A percentile compares a stretch with the other conserved stretches of the same genome.
phyloP scores from a whole-genome alignment of 23 tunicate genomes.

The Halocynthia aurantium region DNA sequence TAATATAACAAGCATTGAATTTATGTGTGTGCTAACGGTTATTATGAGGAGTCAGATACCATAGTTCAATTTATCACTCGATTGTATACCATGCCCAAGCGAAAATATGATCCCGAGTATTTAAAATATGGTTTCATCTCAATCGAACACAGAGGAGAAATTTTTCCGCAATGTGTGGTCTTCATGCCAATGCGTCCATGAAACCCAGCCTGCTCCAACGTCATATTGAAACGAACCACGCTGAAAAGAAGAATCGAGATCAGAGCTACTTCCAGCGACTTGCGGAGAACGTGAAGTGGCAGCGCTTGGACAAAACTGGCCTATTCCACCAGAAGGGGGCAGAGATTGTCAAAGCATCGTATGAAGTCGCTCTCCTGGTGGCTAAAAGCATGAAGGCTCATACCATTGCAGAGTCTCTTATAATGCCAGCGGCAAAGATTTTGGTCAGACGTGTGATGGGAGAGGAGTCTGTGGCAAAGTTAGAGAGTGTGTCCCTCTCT shows the following conservation, averaged over 20 bases:
- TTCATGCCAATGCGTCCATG: no score
- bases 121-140: conserved; percentile 31
- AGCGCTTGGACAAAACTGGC: conserved; percentile 52
- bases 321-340: conserved; percentile 29
- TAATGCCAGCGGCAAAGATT: conserved; percentile 56
- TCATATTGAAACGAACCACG: conserved; percentile 44
- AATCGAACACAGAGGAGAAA: conserved; percentile 11
- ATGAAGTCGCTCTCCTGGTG: conserved; percentile 70
- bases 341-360: conserved; percentile 50
- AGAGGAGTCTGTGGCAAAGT: conserved; percentile 39
- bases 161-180: conserved; percentile 18
- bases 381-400: conserved; percentile 58
- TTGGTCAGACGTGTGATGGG: conserved; percentile 42
- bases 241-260: conserved; percentile 41
- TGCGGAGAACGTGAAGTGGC: conserved; percentile 51
- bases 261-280: conserved; percentile 49
- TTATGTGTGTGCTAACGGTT: no score
- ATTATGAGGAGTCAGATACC: no score
- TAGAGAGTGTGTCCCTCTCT: conserved; percentile 48
- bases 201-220: conserved; percentile 38
- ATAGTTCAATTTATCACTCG: conserved; percentile 30
- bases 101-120: conserved; percentile 39
- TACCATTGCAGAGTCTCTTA: conserved; percentile 67
- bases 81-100: conserved; percentile 38
- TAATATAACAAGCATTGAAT: no score